A percentile compares a stretch with the other conserved stretches of the same genome.
phyloP scores from a whole-genome alignment of 1,140 invertebrate genomes.

The Drosophila bipectinata region DNA sequence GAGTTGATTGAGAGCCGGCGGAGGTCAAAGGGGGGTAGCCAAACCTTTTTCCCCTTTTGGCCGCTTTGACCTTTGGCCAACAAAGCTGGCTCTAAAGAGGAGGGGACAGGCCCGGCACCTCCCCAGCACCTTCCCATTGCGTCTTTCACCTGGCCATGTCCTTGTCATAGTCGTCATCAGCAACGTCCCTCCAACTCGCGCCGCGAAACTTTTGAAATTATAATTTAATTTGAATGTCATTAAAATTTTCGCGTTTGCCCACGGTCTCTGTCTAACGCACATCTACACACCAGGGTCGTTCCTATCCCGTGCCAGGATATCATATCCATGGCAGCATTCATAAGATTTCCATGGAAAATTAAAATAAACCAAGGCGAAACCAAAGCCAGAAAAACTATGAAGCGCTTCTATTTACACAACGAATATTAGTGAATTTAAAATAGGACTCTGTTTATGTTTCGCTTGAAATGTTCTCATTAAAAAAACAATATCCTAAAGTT shows the following conservation, averaged over 20 bases:
- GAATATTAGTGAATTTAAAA: neutral
- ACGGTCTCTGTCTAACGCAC: constrained; percentile 1
- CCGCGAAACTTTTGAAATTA: constrained; percentile 76
- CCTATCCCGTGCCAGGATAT: constrained; percentile 15
- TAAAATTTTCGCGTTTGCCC: constrained; percentile 68
- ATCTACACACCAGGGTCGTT: neutral
- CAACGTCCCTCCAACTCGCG: constrained; percentile 14
- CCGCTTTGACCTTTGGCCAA: constrained; percentile 53
- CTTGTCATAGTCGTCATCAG: constrained; percentile 64
- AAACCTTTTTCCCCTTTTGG: constrained; percentile 43
- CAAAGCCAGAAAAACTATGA: constrained; percentile 22
- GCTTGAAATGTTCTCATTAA: neutral
- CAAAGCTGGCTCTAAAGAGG: constrained; percentile 36
- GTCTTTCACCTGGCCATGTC: constrained; percentile 59
- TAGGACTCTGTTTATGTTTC: neutral
- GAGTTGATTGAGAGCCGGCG: constrained; percentile 17
- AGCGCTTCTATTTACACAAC: constrained; percentile 1
- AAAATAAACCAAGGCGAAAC: constrained; percentile 20
- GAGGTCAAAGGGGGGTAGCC: constrained; percentile 21
- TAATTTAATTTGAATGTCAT: constrained; percentile 81
- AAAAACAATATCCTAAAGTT: neutral
- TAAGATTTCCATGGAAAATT: constrained; percentile 23
- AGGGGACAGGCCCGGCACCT: neutral
- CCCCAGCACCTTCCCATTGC: neutral
- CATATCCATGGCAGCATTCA: constrained; percentile 40